Base-by-base conservation (phyloP, 2,113 vertebrate species). In the Myxocyprinus asiaticus region DNA sequence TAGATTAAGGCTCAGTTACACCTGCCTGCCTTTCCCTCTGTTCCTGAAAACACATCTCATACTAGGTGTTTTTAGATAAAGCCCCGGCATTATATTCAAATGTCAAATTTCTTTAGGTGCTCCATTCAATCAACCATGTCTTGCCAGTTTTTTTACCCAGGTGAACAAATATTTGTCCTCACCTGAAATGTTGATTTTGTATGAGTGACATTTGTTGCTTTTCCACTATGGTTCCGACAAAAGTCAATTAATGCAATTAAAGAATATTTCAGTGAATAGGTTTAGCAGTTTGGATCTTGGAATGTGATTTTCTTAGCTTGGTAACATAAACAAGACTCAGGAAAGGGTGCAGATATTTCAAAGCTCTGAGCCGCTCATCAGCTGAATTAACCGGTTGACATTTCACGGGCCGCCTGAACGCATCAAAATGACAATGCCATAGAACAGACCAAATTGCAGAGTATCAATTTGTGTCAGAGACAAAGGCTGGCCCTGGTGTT, bases 341-440 rank as follows among this genome's bases (percentile, higher is more conserved):
- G 42, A 9, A 51, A 9, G 4, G 9, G 59, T 74, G 59, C 6
- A 0, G 15, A 22, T 63, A 9, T 76, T 64, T 65, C 62, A 76
- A 45, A 65, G 62, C 48, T 47, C 11, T 17, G 45, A 50, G 63
- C 58, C 6, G 47, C 78, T 47, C 56, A 64, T 81, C 77, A 59
- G 58, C 74, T 74, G 76, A 85, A 83, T 73, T 53, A 80, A 43
- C 73, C 43, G 44, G 69, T 81, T 87, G 86, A 80, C 85, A 87
- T 87, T 87, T 87, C 61, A 61, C 22, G 61, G 67, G 79, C 70
- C 17, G 71, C 58, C 69, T 68, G 63, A 81, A 68, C 55, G 51
- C 66, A 77, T 84, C 79, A 78, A 67, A 68, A 78, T 83, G 84
- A 82, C 83, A 76, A 72, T 59, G 68, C 63, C 67, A 70, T 17